Evolutionary conservation across 64 coral and sea anemone genomes (phyloP).

Genomic region (Dendrophyllia cribrosa): DNA sequence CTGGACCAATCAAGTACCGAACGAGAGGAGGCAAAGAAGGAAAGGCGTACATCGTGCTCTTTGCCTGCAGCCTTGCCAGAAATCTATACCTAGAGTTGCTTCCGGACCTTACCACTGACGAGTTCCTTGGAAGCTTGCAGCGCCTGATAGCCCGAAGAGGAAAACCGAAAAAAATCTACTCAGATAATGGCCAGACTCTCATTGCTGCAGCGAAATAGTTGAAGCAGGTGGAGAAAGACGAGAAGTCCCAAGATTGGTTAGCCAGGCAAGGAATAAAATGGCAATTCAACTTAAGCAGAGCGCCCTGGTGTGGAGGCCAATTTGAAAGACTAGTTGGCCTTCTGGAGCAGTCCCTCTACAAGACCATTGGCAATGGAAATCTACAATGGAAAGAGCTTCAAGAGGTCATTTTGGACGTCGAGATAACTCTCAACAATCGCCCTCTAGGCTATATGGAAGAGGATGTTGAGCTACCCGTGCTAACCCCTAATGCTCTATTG

Average conservation of each 20-base stretch:
- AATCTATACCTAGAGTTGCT: slow-evolving; percentile 21
- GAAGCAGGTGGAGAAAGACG: background rate
- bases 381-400: slow-evolving; percentile 20
- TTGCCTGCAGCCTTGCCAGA: slow-evolving; percentile 41
- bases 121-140: slow-evolving; percentile 3
- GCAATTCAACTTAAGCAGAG: slow-evolving; percentile 37
- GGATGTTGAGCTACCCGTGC: background rate
- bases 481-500: slow-evolving; percentile 4
- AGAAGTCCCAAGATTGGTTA: background rate
- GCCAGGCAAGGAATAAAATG: slow-evolving; percentile 8
- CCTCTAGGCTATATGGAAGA: slow-evolving; percentile 33
- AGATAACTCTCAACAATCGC: slow-evolving; percentile 32
- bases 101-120: background rate
- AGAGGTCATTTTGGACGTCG: slow-evolving; percentile 53
- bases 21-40: slow-evolving; percentile 12
- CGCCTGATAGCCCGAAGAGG: slow-evolving; percentile 7
- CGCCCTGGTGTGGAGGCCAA: slow-evolving; percentile 38
- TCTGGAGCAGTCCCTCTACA: slow-evolving; percentile 29
- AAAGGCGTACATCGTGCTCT: slow-evolving; percentile 34
- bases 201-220: too few relatives aligned
- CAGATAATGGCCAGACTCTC: background rate
- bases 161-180: background rate
- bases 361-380: slow-evolving; percentile 35
- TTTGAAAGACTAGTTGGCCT: slow-evolving; percentile 54
- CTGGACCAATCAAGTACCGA: background rate